Evolutionary conservation across 2,888 invertebrate species (phyloP).

Genomic region (Conops quadrifasciatus): DNA sequence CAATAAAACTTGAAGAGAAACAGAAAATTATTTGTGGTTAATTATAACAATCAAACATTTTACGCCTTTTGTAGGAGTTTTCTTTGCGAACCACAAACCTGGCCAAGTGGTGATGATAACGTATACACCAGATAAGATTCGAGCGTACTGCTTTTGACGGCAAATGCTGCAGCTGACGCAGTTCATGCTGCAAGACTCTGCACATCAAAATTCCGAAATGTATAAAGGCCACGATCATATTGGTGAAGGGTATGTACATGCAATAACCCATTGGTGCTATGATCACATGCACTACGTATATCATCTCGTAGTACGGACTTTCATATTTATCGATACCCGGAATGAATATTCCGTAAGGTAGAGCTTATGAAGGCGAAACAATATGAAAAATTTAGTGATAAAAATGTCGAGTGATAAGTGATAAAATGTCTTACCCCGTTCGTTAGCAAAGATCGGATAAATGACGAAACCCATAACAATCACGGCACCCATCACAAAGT

Average conservation of each 20-base stretch:
- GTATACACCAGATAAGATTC: too few species aligned
- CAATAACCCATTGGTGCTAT: slow-evolving; percentile 44
- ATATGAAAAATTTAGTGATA: too few species aligned
- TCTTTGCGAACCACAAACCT: too few species aligned
- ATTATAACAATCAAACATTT: too few species aligned
- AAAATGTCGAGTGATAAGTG: too few species aligned
- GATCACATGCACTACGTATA: slow-evolving; percentile 42
- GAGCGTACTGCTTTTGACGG: too few species aligned
- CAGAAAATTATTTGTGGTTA: too few species aligned
- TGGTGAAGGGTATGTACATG: slow-evolving; percentile 47
- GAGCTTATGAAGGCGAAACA: slow-evolving; percentile 29
- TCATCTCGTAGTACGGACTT: slow-evolving; percentile 43
- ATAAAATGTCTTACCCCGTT: slow-evolving; percentile 34
- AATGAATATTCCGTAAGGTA: slow-evolving; percentile 44
- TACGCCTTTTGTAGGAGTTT: too few species aligned
- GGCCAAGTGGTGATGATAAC: too few species aligned
- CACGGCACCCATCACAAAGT: slow-evolving; percentile 53
- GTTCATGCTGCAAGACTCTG: slow-evolving; percentile 43
- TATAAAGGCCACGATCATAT: slow-evolving; percentile 43
- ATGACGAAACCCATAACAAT: slow-evolving; percentile 47
- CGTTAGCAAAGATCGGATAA: slow-evolving; percentile 43
- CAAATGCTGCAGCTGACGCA: slow-evolving; percentile 14
- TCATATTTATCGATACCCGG: slow-evolving; percentile 42
- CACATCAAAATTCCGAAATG: slow-evolving; percentile 45
- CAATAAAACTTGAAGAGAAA: slow-evolving; percentile 21